These are phyloP conservation scores for Clamator glandarius DNA, from an alignment of 2,797 vertebrate genomes.

Conservation along the genomic window DNA sequence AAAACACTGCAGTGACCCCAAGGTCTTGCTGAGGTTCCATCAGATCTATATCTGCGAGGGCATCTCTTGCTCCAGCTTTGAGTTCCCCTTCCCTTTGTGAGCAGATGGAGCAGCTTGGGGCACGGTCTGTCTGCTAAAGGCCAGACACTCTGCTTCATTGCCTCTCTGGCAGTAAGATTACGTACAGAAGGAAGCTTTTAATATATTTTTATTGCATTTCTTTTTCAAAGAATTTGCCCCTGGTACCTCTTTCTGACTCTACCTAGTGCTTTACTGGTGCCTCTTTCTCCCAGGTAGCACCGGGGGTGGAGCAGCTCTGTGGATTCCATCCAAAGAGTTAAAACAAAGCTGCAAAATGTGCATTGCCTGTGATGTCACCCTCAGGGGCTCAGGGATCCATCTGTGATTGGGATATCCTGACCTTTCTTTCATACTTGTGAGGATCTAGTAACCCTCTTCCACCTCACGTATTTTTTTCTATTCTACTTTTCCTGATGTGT, in stretches of 20 bases:
- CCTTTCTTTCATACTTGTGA: background rate
- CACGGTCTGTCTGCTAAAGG: background rate
- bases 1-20: background rate
- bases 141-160: background rate
- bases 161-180: background rate
- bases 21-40: background rate
- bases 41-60: background rate
- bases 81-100: background rate
- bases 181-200: background rate
- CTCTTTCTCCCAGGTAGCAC: background rate
- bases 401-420: background rate
- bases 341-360: background rate
- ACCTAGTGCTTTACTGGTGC: background rate
- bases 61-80: rapidly evolving
- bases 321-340: background rate
- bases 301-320: no score
- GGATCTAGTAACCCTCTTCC: background rate
- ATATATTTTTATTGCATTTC: background rate
- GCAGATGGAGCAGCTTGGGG: background rate
- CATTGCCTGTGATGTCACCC: background rate
- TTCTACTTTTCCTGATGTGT: background rate
- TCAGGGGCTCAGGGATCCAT: background rate
- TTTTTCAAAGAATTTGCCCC: no score
- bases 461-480: background rate
- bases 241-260: background rate